phyloP scores from a whole-genome alignment of 2,113 vertebrate genomes.

The Micronycteris hirsuta region DNA sequence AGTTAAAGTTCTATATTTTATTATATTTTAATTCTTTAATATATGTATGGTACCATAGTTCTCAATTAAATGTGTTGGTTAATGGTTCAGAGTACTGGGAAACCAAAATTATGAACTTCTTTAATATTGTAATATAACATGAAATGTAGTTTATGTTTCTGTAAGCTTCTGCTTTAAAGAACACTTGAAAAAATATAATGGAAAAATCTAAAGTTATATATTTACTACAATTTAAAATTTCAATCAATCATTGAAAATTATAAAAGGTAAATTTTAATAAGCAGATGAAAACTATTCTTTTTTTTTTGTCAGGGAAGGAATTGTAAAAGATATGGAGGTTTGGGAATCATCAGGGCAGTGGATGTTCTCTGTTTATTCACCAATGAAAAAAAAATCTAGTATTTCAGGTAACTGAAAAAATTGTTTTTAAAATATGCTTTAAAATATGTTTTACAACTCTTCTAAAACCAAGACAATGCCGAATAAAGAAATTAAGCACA shows the following conservation, averaged over 20 bases:
- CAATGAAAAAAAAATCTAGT: conserved; percentile 75
- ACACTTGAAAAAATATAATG: conserved; percentile 21
- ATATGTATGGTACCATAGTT: neutral
- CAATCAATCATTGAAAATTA: neutral
- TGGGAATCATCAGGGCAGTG: conserved; percentile 94
- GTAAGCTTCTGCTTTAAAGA: neutral
- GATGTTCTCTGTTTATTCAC: conserved; percentile 91
- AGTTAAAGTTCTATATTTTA: conserved; percentile 24
- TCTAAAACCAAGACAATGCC: conserved; percentile 7
- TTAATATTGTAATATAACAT: neutral
- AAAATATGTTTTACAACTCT: neutral
- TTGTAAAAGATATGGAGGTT: conserved; percentile 89
- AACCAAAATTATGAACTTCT: neutral
- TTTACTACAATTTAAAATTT: conserved; percentile 35
- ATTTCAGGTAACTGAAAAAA: conserved; percentile 85
- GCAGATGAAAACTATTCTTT: neutral
- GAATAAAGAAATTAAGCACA: conserved; percentile 9
- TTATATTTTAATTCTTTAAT: neutral
- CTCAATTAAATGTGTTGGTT: neutral
- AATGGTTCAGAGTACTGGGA: conserved; percentile 29
- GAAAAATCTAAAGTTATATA: neutral
- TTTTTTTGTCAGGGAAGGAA: conserved; percentile 82
- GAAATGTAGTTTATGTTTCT: neutral
- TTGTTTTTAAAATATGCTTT: neutral
- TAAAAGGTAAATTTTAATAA: conserved; percentile 33